A percentile compares a stretch with the other conserved stretches of the same genome.
phyloP scores from a whole-genome alignment of 2,888 invertebrate genomes.

The Hyposoter didymator region DNA sequence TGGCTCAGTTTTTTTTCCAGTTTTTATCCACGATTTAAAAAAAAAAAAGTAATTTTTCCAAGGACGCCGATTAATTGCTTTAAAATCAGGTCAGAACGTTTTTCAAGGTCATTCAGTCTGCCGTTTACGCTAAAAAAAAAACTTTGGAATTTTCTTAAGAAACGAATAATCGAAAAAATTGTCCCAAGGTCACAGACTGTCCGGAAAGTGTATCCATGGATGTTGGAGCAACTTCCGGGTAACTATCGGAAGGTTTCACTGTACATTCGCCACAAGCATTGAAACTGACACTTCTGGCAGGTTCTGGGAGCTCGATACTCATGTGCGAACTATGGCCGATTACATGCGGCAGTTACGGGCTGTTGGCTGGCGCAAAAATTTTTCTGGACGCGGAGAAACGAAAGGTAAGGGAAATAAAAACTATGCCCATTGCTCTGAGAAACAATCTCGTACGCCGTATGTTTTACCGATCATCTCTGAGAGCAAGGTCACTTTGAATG shows the following conservation, averaged over 20 bases:
- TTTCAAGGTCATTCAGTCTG: not conserved
- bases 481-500: not conserved
- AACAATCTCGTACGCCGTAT: constrained; percentile 1
- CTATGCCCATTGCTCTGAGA: constrained; percentile 3
- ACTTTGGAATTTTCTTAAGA: not conserved
- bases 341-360: not conserved
- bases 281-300: constrained; percentile 6
- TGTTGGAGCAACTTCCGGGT: not conserved
- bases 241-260: not conserved
- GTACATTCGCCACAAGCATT: not conserved
- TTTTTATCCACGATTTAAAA: not conserved
- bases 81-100: not conserved
- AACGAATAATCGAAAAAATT: not conserved
- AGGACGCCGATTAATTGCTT: not conserved
- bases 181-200: not conserved
- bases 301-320: constrained; percentile 7
- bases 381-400: not conserved
- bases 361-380: not conserved
- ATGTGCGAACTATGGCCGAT: constrained; percentile 28
- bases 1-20: not conserved
- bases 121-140: not conserved
- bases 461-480: not conserved
- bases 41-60: not conserved
- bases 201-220: not conserved
- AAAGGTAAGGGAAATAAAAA: not conserved